These are phyloP conservation scores for Balaeniceps rex DNA, from an alignment of 2,113 vertebrate genomes.

Conservation along the genomic window DNA sequence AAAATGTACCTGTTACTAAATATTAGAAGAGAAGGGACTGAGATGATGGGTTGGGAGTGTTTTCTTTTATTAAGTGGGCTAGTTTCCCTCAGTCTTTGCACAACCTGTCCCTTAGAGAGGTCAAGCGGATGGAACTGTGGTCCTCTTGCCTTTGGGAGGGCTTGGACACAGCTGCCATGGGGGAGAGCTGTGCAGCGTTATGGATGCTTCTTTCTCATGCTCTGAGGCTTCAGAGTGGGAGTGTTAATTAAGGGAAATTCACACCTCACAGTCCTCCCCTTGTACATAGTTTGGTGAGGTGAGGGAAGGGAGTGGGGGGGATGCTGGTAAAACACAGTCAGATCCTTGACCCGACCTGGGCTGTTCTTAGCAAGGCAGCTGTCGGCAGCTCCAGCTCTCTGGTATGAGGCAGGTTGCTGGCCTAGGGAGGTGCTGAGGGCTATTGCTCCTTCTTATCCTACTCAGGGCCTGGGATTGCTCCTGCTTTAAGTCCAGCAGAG, in stretches of 20 bases:
- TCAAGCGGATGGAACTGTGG: neutral
- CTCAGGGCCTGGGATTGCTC: neutral
- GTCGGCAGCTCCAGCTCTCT: neutral
- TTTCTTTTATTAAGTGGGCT: neutral
- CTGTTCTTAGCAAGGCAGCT: neutral
- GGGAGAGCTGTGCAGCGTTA: neutral
- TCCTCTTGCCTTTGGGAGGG: neutral
- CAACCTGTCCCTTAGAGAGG: neutral
- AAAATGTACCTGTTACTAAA: neutral
- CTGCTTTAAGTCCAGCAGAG: neutral
- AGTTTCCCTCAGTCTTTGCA: neutral
- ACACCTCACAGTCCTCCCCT: neutral
- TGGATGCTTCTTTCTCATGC: neutral
- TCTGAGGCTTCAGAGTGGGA: neutral
- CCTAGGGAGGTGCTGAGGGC: neutral
- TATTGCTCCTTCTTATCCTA: neutral
- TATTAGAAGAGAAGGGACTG: neutral
- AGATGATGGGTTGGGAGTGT: neutral
- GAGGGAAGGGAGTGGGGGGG: neutral
- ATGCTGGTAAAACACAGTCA: neutral
- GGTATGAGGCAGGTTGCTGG: neutral
- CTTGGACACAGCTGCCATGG: fast-evolving
- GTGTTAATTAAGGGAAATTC: neutral
- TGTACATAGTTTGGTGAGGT: too few species aligned
- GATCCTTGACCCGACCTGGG: neutral